Evolutionary conservation across 2,113 vertebrate genomes (phyloP), one percentile per base, ranked within the genome.

Genomic region (Podarcis raffonei): DNA sequence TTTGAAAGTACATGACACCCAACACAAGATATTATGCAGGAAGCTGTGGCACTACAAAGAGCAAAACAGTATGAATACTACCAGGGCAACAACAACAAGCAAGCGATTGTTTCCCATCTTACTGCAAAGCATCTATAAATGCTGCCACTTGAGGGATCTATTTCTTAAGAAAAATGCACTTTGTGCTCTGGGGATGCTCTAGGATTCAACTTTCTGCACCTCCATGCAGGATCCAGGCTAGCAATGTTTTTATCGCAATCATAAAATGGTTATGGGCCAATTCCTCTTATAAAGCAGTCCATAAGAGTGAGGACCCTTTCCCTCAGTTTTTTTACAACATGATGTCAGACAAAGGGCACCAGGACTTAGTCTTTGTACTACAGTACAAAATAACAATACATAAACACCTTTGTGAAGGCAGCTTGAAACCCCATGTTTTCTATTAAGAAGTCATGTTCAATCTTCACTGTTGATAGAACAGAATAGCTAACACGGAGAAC

Each of bases 371-470:
- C 97, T 97, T 95, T 96, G 96, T 96, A 96, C 93, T 96, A 95
- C 93, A 94, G 94, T 96, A 97, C 94, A 95, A 96, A 97, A 97
- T 96, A 97, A 97, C 94, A 97, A 97, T 96, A 97, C 94, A 97
- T 96, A 97, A 97, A 97, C 97, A 97, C 97, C 96, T 97, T 95
- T 96, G 96, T 94, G 96, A 96, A 96, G 96, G 96, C 96, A 96
- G 95, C 96, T 96, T 94, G 93, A 97, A 97, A 97, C 96, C 96
- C 96, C 96, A 94, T 97, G 97, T 97, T 97, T 97, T 97, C 97
- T 97, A 97, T 97, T 97, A 97, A 97, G 97, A 97, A 97, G 97
- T 97, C 97, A 97, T 97, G 97, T 97, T 97, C 97, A 97, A 97
- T 97, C 97, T 97, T 97, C 97, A 95, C 96, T 97, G 97, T 97